Evolutionary conservation across 2,113 vertebrate genomes (phyloP), one percentile per base, ranked within the genome.

Genomic region (Leucopsar rothschildi): DNA sequence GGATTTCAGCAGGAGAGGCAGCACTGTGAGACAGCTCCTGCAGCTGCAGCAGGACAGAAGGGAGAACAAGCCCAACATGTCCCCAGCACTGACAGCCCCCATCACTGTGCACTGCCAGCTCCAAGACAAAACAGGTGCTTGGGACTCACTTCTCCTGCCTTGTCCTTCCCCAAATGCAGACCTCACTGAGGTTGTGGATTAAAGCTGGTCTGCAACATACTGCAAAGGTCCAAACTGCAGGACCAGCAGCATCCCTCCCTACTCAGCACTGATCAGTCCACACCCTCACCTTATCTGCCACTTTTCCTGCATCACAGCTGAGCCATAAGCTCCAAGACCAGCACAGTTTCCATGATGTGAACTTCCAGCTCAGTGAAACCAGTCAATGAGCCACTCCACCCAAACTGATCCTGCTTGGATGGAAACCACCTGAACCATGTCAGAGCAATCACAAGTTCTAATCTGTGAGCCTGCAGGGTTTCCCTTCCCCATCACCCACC

Each of bases 61-160:
- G 57, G 47, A 0, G 0, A 52, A 42, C 22, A 0, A 2, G 6
- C 9, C 73, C 40, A 82, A 8, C 23, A 1, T 0, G 11, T 56
- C 63, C 61, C 60, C 77, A 78, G 52, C 10, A 60, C 44, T 61
- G 45, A 27, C 31, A 69, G 49, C 13, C 23, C 60, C 20, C 33
- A 69, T 9, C 28, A 35, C 33, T 47, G 44, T 52, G 33, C 55
- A 57, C 39, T 13, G 5, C 28, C 64, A 73, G 33, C 27, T 70
- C 65, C 78, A 40, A 31, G 44, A 39, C 15, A 59, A 63, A 44
- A 59, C 1, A 2, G 20, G n/a, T 31, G 24, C 28, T 56, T 25
- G 31, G 85, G 69, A 68, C 6, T 28, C 35, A 13, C 39, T 82
- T 82, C 42, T 65, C 80, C 59, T 52, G 28, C 28, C 53, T 33